These are phyloP conservation scores for Malurus melanocephalus DNA, from an alignment of 2,113 vertebrate species.

Conservation along the genomic window DNA sequence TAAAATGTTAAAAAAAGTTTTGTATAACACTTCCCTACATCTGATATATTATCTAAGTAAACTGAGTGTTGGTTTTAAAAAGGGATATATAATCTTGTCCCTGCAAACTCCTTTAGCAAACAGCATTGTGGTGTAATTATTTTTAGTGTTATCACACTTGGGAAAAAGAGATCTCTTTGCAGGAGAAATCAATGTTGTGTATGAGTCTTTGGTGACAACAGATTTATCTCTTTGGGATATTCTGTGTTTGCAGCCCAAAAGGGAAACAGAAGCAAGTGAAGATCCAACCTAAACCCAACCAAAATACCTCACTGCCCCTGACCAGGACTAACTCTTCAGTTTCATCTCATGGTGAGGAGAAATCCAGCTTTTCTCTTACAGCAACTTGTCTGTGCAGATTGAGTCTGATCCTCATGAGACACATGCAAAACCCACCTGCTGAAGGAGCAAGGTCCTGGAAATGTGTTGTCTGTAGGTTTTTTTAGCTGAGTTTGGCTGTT, in stretches of 20 bases:
- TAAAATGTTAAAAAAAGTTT: not conserved
- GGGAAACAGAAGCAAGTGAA: slow-evolving; percentile 88
- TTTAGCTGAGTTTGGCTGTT: not conserved
- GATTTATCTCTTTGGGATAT: not conserved
- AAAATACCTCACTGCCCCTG: slow-evolving; percentile 82
- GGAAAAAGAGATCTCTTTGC: not conserved
- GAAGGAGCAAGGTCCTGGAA: not conserved
- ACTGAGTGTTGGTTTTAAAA: not conserved
- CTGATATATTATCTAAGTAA: not conserved
- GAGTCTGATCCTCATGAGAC: not conserved
- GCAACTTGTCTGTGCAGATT: not conserved
- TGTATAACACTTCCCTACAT: not conserved
- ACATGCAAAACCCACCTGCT: not conserved
- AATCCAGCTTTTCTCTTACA: not conserved
- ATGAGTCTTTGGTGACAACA: not conserved
- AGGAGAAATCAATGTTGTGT: not conserved
- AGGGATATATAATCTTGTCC: not conserved
- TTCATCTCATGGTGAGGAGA: slow-evolving; percentile 80
- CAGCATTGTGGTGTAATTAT: not conserved
- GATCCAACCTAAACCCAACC: slow-evolving; percentile 77
- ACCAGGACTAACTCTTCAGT: slow-evolving; percentile 80
- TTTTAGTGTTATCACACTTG: not conserved
- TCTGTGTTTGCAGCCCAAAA: slow-evolving; percentile 80
- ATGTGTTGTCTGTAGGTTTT: not conserved
- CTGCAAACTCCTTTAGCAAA: not conserved